phyloP scores from a whole-genome alignment of 2,888 invertebrate genomes.

The Protula sp. region DNA sequence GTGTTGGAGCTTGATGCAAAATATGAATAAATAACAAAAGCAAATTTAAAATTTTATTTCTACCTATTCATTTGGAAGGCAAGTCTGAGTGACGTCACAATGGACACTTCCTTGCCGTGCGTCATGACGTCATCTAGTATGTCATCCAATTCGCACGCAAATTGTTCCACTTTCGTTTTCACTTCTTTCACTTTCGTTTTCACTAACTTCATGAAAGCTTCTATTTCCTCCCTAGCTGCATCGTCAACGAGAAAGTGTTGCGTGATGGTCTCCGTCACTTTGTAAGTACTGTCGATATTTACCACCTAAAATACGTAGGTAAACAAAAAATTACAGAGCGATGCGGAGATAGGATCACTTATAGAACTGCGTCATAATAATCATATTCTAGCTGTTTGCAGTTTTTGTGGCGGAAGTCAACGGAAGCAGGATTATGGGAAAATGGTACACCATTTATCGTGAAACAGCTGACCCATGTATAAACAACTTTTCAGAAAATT shows the following conservation, averaged over 20 bases:
- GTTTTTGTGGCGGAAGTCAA: too few species aligned
- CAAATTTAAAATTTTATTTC: too few species aligned
- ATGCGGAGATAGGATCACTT: too few species aligned
- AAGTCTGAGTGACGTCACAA: conserved; percentile 4
- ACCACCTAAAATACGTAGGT: neutral
- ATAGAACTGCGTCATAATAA: too few species aligned
- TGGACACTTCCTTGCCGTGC: conserved; percentile 3
- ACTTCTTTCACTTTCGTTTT: conserved; percentile 5
- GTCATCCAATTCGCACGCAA: neutral
- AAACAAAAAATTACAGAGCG: neutral
- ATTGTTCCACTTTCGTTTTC: neutral
- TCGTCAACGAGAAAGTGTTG: conserved; percentile 18
- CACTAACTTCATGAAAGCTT: conserved; percentile 4
- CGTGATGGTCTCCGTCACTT: conserved; percentile 13
- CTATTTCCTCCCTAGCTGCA: conserved; percentile 4
- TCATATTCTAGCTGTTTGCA: too few species aligned
- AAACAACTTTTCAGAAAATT: too few species aligned
- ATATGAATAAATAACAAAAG: too few species aligned
- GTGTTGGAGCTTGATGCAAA: too few species aligned
- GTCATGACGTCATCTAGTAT: conserved; percentile 5
- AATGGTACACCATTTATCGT: too few species aligned
- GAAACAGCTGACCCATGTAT: too few species aligned
- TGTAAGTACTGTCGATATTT: conserved; percentile 10
- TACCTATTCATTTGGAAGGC: conserved; percentile 19
- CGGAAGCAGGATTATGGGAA: too few species aligned